Base-by-base conservation (phyloP, 37 sponge, comb jelly and placozoan genomes). In the Spongia lamella region DNA sequence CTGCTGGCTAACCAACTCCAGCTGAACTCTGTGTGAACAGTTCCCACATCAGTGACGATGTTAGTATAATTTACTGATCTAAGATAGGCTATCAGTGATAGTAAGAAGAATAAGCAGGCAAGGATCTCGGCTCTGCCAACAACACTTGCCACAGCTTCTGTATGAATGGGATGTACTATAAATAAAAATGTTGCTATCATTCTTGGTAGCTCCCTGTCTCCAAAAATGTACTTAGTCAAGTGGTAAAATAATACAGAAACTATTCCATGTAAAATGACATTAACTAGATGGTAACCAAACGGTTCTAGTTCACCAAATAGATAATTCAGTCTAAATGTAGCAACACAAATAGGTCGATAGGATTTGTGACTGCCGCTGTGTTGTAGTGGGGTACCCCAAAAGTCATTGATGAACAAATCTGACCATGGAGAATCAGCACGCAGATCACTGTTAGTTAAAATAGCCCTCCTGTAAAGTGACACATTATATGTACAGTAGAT, bases 81-180 rank as follows among this genome's bases (percentile, higher is more conserved):
- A 63, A 74, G 38, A 62, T 81, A 83, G 69, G 47, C 26, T 49
- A 70, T 59, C 3, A 89, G 70, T 17, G 93, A 74, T 13, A 89
- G 72, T 30, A 91, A 72, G 54, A 69, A 95, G 66, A 91, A 92
- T 19, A 92, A 20, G n/a, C 80, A 78, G 17, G 87, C 56, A 3
- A 95, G 78, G 14, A 92, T 43, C 50, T 95, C 96, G 5, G 92
- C 86, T 54, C 96, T 58, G 17, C 96, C 96, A 39, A 89, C 93
- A 21, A 95, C 73, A 35, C 85, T 82, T 19, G 96, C 79, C 27
- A 95, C 96, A 11, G 92, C 92, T 52, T 95, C 96, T 22, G 93
- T 89, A 84, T 95, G 96, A 16, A 95, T 86, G 32, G 96, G 96
- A 38, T 95, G 96, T 3, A 82, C 61, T 2, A 84, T 81, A 71